These are phyloP conservation scores for Sebastes fasciatus DNA, from an alignment of 2,113 vertebrate genomes.

Conservation along the genomic window DNA sequence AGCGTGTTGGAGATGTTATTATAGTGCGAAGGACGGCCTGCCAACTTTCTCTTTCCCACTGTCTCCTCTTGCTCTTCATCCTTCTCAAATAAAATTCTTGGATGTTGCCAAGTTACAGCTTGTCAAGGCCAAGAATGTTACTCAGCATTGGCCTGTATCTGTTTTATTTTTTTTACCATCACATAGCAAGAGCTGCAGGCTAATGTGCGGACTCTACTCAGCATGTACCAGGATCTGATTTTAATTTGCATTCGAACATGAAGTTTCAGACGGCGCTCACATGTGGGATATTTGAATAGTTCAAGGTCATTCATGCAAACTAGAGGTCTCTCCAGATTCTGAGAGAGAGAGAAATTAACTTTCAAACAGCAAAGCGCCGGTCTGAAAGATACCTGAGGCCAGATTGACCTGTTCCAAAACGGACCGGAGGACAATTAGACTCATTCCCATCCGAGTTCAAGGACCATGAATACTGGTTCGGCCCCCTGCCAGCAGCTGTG, in stretches of 20 bases:
- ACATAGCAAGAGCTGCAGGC: slow-evolving; percentile 39
- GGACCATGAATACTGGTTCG: slow-evolving; percentile 16
- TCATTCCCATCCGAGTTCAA: slow-evolving; percentile 13
- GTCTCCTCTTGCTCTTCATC: slow-evolving; percentile 31
- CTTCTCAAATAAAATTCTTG: slow-evolving; percentile 57
- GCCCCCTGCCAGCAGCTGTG: slow-evolving; percentile 25
- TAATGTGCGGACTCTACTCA: slow-evolving; percentile 38
- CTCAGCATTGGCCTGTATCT: slow-evolving; percentile 62
- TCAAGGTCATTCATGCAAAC: slow-evolving; percentile 30
- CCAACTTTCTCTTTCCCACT: slow-evolving; percentile 44
- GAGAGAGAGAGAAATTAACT: slow-evolving; percentile 25
- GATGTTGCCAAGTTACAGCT: slow-evolving; percentile 75
- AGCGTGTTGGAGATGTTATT: slow-evolving; percentile 40
- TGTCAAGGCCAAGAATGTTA: slow-evolving; percentile 71
- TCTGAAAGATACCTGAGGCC: slow-evolving; percentile 5
- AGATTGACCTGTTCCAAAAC: slow-evolving; percentile 15
- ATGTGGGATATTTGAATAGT: slow-evolving; percentile 23
- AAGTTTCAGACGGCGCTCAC: background rate
- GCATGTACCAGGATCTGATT: slow-evolving; percentile 40
- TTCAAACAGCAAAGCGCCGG: slow-evolving; percentile 13
- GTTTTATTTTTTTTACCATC: slow-evolving; percentile 19
- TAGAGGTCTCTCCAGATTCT: slow-evolving; percentile 9
- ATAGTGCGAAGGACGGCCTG: slow-evolving; percentile 21
- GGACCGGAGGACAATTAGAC: slow-evolving; percentile 22
- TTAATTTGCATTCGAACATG: slow-evolving; percentile 40